phyloP scores from a whole-genome alignment of 2,113 vertebrate species.

The Erythrolamprus reginae region DNA sequence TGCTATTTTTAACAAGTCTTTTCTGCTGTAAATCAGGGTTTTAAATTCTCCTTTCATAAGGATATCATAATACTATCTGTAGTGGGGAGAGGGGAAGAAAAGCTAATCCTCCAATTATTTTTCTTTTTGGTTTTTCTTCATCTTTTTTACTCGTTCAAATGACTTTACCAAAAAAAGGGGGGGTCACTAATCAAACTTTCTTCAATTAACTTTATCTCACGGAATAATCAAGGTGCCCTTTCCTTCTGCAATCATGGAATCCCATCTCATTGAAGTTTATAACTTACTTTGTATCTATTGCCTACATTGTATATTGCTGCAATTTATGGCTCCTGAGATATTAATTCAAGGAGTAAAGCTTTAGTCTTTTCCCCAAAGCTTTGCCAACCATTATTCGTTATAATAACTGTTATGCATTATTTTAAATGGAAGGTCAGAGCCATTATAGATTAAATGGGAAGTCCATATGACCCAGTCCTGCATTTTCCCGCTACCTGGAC shows the following conservation, averaged over 20 bases:
- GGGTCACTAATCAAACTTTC: constrained; percentile 35
- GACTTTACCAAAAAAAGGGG: constrained; percentile 21
- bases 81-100: not conserved
- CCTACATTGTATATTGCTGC: not conserved
- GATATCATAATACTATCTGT: not conserved
- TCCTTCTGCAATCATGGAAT: constrained; percentile 21
- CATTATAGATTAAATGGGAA: not conserved
- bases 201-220: constrained; percentile 32
- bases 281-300: not conserved
- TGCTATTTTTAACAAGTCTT: constrained; percentile 58
- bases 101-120: not conserved
- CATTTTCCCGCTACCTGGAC: not conserved
- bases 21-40: constrained; percentile 51
- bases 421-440: not conserved
- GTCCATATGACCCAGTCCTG: not conserved
- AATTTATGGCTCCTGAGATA: not conserved
- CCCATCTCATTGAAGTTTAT: not conserved
- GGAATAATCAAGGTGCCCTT: constrained; percentile 22
- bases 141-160: constrained; percentile 16
- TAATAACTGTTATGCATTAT: not conserved
- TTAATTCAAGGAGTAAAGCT: not conserved
- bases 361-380: not conserved
- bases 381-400: not conserved
- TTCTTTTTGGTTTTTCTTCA: constrained; percentile 6
- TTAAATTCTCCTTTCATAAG: constrained; percentile 30